Evolutionary conservation across 2,113 vertebrate genomes (phyloP), one percentile per base, ranked within the genome.

Genomic region (Scortum barcoo): DNA sequence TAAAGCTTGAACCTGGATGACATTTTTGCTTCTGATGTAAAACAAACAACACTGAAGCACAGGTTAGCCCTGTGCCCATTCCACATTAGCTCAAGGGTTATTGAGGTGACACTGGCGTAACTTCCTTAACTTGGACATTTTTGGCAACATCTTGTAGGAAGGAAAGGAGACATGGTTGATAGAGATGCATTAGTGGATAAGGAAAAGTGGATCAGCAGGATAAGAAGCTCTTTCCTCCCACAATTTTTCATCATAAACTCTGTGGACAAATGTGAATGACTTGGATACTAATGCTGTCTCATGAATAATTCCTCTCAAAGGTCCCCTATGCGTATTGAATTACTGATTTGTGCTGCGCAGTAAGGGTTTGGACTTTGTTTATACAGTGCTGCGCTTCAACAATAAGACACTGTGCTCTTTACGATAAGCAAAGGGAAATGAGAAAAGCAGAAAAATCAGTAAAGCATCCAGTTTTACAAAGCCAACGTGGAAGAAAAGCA

Each of bases 231-330:
- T 54, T 7, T 22, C 20, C 16, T 50, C 9, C 40, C 28, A 65
- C 77, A 60, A n/a, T n/a, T 78, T 84, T 83, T 57, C 30, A 73
- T 88, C 69, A 73, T 60, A 20, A 68, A 77, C 51, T 65, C 19
- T 1, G 38, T 13, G 33, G 61, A 76, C 62, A 62, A 48, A 60
- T 48, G 40, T 58, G 76, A 69, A 74, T 42, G 69, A 86, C 56
- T 73, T 48, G 56, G 57, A 78, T 81, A 30, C 56, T 84, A 81
- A 81, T 80, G 44, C 42, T 16, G 44, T 24, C 26, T 61, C 44
- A 76, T 88, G 79, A 79, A 88, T 82, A 70, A 74, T 88, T 85
- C 70, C 30, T 10, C 24, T 56, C 28, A 50, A 44, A 72, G 50
- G 19, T 82, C 74, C 53, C n/a, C 36, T 16, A 38, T 54, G 62